Conservation (phyloP, 2,113 vertebrate species). For the Dryoscopus gambensis region DNA sequence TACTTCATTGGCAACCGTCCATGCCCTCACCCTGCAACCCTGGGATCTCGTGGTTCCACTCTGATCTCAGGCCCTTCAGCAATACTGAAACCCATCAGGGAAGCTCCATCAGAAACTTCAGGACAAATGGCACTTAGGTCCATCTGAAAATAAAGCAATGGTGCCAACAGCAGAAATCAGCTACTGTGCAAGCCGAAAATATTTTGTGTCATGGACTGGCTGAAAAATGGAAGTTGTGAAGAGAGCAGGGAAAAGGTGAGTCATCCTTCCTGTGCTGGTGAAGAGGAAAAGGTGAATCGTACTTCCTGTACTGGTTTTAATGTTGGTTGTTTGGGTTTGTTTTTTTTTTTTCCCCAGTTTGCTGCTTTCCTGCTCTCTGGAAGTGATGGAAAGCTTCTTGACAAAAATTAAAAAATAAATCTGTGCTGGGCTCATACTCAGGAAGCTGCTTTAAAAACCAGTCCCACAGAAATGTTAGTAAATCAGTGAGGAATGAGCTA, state of each 20-base stretch:
- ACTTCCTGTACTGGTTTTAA: background rate
- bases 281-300: background rate
- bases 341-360: background rate
- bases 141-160: background rate
- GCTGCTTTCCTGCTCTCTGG: background rate
- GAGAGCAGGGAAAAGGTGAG: background rate
- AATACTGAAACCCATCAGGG: background rate
- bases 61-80: background rate
- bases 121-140: background rate
- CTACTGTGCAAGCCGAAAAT: background rate
- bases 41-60: background rate
- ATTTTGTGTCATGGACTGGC: background rate
- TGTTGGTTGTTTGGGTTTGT: accelerated
- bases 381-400: background rate
- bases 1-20: background rate
- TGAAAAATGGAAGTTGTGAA: background rate
- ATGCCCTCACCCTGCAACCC: background rate
- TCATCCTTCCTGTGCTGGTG: background rate
- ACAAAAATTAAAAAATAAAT: background rate
- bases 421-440: background rate
- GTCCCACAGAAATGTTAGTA: background rate
- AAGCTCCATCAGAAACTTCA: background rate
- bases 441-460: background rate
- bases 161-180: background rate
- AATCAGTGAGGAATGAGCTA: background rate